These are phyloP conservation scores for Clinocottus analis DNA, from an alignment of 2,113 vertebrate species.

Conservation along the genomic window DNA sequence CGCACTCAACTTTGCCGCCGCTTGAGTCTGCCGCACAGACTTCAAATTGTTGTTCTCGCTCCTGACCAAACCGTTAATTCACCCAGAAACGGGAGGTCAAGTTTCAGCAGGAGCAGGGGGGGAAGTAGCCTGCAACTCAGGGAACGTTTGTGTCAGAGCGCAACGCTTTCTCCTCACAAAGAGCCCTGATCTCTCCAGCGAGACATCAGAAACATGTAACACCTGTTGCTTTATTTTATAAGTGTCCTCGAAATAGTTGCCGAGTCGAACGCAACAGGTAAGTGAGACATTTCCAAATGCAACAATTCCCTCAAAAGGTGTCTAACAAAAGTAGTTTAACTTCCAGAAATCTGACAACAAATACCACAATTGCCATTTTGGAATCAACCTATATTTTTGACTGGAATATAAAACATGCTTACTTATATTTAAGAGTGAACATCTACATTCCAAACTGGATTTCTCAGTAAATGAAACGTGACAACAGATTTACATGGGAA, in stretches of 20 bases:
- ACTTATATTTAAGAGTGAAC: neutral
- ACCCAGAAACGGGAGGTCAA: conserved; percentile 78
- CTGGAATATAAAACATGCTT: neutral
- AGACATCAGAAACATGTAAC: conserved; percentile 16
- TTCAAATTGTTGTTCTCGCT: conserved; percentile 74
- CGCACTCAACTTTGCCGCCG: conserved; percentile 75
- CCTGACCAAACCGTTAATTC: conserved; percentile 79
- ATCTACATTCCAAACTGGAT: neutral
- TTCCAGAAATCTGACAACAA: neutral
- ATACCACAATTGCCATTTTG: neutral
- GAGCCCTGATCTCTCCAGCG: neutral
- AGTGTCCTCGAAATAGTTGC: neutral
- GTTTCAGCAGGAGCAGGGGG: conserved; percentile 58
- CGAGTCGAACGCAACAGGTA: neutral
- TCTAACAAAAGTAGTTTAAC: neutral
- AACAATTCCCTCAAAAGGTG: neutral
- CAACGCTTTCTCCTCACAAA: conserved; percentile 34
- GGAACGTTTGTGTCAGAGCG: conserved; percentile 50
- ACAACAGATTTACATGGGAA: neutral
- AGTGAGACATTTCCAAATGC: neutral
- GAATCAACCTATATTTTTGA: neutral
- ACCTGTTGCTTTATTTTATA: conserved; percentile 59
- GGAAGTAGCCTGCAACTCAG: conserved; percentile 34
- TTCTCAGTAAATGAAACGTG: neutral
- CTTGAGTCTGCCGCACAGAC: conserved; percentile 63